phyloP scores from a whole-genome alignment of 1,140 invertebrate species.

The Thaumetopoea pityocampa region DNA sequence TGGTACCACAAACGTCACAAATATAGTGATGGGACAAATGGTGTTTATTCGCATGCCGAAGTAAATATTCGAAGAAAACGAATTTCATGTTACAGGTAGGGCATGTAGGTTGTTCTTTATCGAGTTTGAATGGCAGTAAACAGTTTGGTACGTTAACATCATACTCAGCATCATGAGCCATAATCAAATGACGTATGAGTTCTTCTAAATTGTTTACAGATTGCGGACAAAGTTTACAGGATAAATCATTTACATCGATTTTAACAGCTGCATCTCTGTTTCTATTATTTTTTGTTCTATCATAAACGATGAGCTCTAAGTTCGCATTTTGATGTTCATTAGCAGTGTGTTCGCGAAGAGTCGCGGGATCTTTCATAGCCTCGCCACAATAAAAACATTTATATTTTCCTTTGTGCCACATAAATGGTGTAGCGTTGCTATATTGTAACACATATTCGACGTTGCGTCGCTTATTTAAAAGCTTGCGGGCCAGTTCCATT shows the following conservation, averaged over 20 bases:
- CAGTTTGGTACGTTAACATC: constrained; percentile 60
- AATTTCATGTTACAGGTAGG: constrained; percentile 60
- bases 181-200: constrained; percentile 59
- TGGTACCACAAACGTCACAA: constrained; percentile 60
- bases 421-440: constrained; percentile 58
- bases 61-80: constrained; percentile 59
- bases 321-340: constrained; percentile 47
- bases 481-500: constrained; percentile 49
- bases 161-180: constrained; percentile 64
- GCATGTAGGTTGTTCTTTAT: constrained; percentile 52
- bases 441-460: constrained; percentile 63
- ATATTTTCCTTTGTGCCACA: constrained; percentile 61
- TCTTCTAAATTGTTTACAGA: constrained; percentile 41
- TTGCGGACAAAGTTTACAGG: constrained; percentile 49
- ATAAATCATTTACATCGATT: constrained; percentile 55
- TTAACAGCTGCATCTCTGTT: constrained; percentile 62
- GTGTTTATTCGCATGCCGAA: constrained; percentile 61
- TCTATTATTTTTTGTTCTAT: constrained; percentile 58
- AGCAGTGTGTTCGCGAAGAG: constrained; percentile 45
- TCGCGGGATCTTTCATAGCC: constrained; percentile 48
- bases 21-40: constrained; percentile 61
- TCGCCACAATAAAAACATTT: constrained; percentile 61
- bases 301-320: constrained; percentile 48
- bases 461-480: constrained; percentile 51
- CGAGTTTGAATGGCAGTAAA: constrained; percentile 54